These are phyloP conservation scores for Tachina lurida DNA, from an alignment of 2,888 invertebrate species.

Conservation along the genomic window DNA sequence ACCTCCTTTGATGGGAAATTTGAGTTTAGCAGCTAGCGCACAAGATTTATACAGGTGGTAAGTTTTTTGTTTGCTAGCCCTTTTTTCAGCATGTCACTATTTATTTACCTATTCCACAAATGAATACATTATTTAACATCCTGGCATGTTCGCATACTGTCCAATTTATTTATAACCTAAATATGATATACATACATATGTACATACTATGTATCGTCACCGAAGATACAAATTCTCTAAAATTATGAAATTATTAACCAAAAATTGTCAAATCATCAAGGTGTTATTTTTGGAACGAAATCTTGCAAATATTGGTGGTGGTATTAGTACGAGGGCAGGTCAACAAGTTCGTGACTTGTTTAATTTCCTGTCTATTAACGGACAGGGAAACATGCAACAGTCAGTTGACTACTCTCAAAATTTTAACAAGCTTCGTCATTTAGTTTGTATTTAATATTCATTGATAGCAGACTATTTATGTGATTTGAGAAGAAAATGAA, in stretches of 20 bases:
- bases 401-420: too few species aligned
- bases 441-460: too few species aligned
- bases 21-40: conserved; percentile 83
- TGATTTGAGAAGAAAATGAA: too few species aligned
- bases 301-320: too few species aligned
- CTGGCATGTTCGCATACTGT: conserved; percentile 29
- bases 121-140: background rate
- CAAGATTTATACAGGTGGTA: conserved; percentile 84
- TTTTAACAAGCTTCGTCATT: too few species aligned
- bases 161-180: conserved; percentile 12
- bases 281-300: too few species aligned
- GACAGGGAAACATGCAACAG: too few species aligned
- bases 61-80: conserved; percentile 76
- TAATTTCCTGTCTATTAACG: too few species aligned
- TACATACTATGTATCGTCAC: background rate
- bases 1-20: conserved; percentile 84
- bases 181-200: background rate
- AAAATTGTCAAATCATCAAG: too few species aligned
- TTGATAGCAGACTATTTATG: too few species aligned
- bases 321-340: too few species aligned
- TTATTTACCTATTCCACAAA: conserved; percentile 6
- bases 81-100: conserved; percentile 25
- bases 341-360: too few species aligned
- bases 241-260: background rate
- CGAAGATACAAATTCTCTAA: background rate